A percentile compares a stretch with the other conserved stretches of the same genome.
These are phyloP conservation scores for Tachina grossa DNA, from an alignment of 2,888 invertebrate species.

Conservation along the genomic window DNA sequence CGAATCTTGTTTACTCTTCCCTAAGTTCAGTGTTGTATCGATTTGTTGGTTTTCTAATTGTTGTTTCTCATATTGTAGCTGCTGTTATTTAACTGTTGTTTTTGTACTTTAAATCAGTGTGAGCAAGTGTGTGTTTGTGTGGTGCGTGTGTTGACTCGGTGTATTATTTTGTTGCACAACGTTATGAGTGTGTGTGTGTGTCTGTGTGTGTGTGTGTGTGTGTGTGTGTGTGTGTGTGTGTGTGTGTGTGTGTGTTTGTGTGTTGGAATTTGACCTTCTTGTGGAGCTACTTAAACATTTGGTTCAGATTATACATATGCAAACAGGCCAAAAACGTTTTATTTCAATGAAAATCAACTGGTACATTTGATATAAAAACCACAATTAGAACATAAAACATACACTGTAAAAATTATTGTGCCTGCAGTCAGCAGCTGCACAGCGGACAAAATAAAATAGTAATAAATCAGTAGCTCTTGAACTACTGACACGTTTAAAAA, in stretches of 20 bases:
- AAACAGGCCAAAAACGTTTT: conserved; percentile 54
- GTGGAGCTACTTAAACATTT: conserved; percentile 65
- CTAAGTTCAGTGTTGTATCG: conserved; percentile 54
- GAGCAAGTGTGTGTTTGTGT: neutral
- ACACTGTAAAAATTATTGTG: conserved; percentile 23
- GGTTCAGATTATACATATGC: conserved; percentile 51
- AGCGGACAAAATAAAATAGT: too few species aligned
- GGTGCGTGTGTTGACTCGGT: neutral
- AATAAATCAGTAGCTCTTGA: too few species aligned
- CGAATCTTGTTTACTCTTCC: conserved; percentile 31
- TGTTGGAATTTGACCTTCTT: conserved; percentile 65
- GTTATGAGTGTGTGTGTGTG: neutral
- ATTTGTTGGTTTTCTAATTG: conserved; percentile 59
- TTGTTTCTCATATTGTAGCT: conserved; percentile 37
- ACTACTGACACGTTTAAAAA: too few species aligned
- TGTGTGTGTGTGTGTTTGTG: conserved; percentile 36
- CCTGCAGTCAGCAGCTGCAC: too few species aligned
- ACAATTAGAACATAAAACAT: conserved; percentile 35
- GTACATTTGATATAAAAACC: conserved; percentile 26
- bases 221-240: conserved; percentile 6
- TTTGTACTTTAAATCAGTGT: conserved; percentile 33
- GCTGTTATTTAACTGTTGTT: conserved; percentile 27
- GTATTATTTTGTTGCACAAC: neutral
- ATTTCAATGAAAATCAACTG: conserved; percentile 62
- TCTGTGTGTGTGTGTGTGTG: neutral